Evolutionary conservation across 37 sponge, comb jelly and placozoan species (phyloP), one percentile per base, ranked within the genome.

Genomic region (Crambe crambe): DNA sequence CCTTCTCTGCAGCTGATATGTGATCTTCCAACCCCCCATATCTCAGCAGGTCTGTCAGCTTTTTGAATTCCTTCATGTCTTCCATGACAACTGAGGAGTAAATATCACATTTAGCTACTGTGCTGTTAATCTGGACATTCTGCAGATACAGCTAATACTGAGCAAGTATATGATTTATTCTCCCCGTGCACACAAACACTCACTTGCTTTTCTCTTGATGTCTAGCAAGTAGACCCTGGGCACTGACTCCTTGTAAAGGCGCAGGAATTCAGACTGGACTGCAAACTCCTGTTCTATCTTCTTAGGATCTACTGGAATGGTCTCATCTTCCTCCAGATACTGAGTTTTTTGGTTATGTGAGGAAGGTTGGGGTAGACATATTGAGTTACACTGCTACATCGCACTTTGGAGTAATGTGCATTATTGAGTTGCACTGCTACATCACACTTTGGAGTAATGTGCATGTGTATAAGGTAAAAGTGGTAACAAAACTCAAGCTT

Each of bases 41-140:
- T 18, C 6, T 27, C 25, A 72, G 29, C 51, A 44, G 54, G 6
- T 40, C 47, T 72, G 36, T 5, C 12, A 72, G 54, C 73, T 20
- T 20, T 4, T 44, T 21, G 31, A 72, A 72, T 3, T 27, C 54
- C 6, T 29, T 2, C 25, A 72, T 22, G 41, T 72, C 73, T 42
- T 72, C 73, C 73, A 72, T 72, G 9, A 68, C 4, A 20, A 68
- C 69, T 68, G 38, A 27, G 63, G 63, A 61, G 63, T 29, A 61
- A 9, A 61, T 27, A 61, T 61, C 29, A 27, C 25, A 61, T 61
- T 29, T 27, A 61, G 63, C 15, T 21, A 9, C 25, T 68, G 69
- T 23, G 63, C 63, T 30, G 17, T n/a, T n/a, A n/a, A n/a, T n/a
- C n/a, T n/a, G n/a, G n/a, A n/a, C n/a, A n/a, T n/a, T n/a, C n/a